These are phyloP conservation scores for Oreochromis tanganicae DNA, from an alignment of 2,113 vertebrate species.

Conservation along the genomic window DNA sequence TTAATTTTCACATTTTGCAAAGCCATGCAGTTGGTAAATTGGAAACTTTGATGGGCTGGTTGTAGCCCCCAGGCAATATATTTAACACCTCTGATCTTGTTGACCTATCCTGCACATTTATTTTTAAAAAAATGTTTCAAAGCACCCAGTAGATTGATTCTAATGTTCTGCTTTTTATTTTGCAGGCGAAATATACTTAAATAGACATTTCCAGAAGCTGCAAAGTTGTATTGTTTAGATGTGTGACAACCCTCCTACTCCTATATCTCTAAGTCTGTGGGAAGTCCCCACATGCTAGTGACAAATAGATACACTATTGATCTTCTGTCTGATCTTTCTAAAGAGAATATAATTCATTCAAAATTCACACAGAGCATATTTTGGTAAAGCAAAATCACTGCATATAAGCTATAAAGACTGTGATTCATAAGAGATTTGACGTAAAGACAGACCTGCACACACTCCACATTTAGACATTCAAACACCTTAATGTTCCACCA, in stretches of 20 bases:
- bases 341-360: not conserved
- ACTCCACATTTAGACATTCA: not conserved
- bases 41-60: not conserved
- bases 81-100: not conserved
- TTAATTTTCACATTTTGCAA: not conserved
- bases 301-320: not conserved
- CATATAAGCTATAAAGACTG: fast-evolving
- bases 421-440: not conserved
- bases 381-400: not conserved
- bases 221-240: not conserved
- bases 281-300: not conserved
- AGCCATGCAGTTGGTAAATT: not conserved
- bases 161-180: not conserved
- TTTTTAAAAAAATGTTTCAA: not conserved
- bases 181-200: not conserved
- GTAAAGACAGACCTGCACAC: not conserved
- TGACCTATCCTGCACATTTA: not conserved
- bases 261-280: not conserved
- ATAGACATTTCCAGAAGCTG: not conserved
- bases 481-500: not conserved
- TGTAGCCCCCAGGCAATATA: not conserved
- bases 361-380: not conserved
- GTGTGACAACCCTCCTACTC: not conserved
- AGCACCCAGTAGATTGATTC: not conserved
- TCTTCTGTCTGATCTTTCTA: not conserved